Evolutionary conservation across 2,113 vertebrate genomes (phyloP), one percentile per base, ranked within the genome.

Genomic region (Phylloscopus whistleri): DNA sequence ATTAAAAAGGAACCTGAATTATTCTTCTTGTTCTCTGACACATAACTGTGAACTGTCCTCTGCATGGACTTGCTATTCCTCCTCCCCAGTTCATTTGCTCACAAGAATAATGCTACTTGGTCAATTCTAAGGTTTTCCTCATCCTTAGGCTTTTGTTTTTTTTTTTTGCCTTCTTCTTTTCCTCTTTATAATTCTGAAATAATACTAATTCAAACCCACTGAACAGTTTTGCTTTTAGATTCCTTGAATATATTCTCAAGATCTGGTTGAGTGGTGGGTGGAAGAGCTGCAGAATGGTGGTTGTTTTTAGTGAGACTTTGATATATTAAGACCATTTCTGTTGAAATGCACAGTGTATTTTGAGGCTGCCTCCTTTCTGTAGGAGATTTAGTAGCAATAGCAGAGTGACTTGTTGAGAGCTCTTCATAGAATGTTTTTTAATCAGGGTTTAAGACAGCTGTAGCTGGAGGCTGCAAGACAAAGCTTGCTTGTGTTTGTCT

Each of bases 341-440:
- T 72, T 87, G 5, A 82, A 91, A 82, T 82, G 58, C 23, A 23
- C 20, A 7, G 19, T 46, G 2, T 90, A 16, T 87, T 84, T 78
- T 75, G 23, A 68, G 49, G 33, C 39, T 95, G 56, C 64, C 64
- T 79, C 76, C 59, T 75, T 68, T 84, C 77, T 93, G 44, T 68
- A 62, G 70, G 41, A 91, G 58, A 72, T 73, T 49, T 60, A 27
- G 51, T 52, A 69, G 67, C 69, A 90, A 13, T 72, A 63, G 22
- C 27, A 63, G 35, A 64, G 43, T 59, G 21, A 27, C 20, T 81
- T 78, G 6, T 27, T 35, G 62, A 83, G 58, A 60, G 9, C 46
- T 83, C 12, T 18, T 82, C 23, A 59, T 39, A 16, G 2, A 19
- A 13, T 31, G 22, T 9, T 62, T 52, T 64, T 55, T 56, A 55